These are phyloP conservation scores for Prochilodus magdalenae DNA, from an alignment of 2,113 vertebrate genomes.

Conservation along the genomic window DNA sequence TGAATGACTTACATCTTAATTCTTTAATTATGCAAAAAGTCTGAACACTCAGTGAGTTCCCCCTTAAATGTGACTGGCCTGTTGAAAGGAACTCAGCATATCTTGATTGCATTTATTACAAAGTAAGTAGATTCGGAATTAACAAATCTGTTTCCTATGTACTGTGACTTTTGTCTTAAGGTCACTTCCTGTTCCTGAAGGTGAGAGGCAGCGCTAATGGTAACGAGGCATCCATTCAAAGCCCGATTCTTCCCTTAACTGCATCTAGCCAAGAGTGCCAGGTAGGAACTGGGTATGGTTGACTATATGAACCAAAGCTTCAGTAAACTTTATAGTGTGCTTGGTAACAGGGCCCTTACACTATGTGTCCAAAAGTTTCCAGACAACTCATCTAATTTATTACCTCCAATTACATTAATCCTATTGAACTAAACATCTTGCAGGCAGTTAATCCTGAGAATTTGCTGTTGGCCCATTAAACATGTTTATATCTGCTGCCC, in stretches of 20 bases:
- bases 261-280: constrained; percentile 74
- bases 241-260: constrained; percentile 74
- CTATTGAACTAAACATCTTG: too few species aligned
- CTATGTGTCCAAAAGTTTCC: neutral
- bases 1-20: too few species aligned
- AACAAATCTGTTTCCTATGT: constrained; percentile 14
- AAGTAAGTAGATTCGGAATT: neutral
- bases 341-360: neutral
- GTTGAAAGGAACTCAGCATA: too few species aligned
- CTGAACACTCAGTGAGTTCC: too few species aligned
- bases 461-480: too few species aligned
- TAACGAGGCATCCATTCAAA: constrained; percentile 71
- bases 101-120: neutral
- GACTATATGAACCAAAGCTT: neutral
- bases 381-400: neutral
- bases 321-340: neutral
- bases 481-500: too few species aligned
- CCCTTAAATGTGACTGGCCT: too few species aligned
- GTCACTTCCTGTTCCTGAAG: constrained; percentile 83
- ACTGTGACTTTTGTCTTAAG: constrained; percentile 65
- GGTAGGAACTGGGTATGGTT: constrained; percentile 67
- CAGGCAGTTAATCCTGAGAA: too few species aligned
- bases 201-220: constrained; percentile 66
- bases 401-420: too few species aligned
- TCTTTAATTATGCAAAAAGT: too few species aligned